A percentile compares a stretch with the other conserved stretches of the same genome.
Conservation (phyloP, 2,888 invertebrate species). For the Sesamia inferens region DNA sequence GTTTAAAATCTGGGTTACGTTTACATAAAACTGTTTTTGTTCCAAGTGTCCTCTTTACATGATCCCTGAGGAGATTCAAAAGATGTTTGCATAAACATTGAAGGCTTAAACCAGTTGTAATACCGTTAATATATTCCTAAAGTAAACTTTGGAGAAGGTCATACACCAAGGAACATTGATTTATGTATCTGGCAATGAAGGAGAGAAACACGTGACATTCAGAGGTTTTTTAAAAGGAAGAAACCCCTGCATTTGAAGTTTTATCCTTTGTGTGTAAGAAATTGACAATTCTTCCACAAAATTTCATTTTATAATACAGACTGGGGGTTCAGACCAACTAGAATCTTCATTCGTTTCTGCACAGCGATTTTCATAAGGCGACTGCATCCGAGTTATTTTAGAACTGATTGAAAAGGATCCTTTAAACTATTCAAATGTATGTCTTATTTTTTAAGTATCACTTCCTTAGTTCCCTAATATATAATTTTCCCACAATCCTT, state of each 20-base stretch:
- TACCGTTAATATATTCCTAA: background rate
- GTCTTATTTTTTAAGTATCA: background rate
- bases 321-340: background rate
- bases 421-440: background rate
- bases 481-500: background rate
- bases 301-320: slow-evolving; percentile 28
- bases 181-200: background rate
- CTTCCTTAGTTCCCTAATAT: background rate
- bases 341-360: slow-evolving; percentile 27
- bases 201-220: too few relatives aligned
- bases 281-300: background rate
- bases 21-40: background rate
- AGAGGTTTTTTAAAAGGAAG: background rate
- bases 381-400: background rate
- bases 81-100: background rate
- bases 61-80: background rate
- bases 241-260: background rate
- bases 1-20: slow-evolving; percentile 13
- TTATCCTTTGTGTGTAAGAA: background rate
- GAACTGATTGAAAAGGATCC: background rate
- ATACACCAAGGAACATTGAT: background rate
- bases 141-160: background rate
- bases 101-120: background rate
- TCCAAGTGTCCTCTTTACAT: background rate
- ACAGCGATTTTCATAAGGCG: slow-evolving; percentile 26